These are phyloP conservation scores for Thera britannica DNA, from an alignment of 2,888 invertebrate species.

Conservation along the genomic window DNA sequence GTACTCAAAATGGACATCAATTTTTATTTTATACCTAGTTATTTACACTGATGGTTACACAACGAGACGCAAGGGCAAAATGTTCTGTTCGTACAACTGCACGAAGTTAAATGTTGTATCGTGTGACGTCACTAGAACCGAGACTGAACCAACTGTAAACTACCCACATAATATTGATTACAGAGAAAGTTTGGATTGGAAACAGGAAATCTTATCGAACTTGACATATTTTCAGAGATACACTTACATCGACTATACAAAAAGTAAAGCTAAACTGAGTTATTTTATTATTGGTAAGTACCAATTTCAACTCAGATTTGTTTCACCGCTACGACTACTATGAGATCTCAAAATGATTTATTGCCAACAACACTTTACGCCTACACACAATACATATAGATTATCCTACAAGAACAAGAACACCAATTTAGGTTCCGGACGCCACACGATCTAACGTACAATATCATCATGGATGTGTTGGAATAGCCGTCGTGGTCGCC, in stretches of 20 bases:
- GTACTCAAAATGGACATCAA: constrained; percentile 31
- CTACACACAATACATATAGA: constrained; percentile 23
- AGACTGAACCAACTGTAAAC: constrained; percentile 15
- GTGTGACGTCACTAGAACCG: constrained; percentile 29
- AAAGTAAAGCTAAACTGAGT: constrained; percentile 17
- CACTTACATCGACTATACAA: constrained; percentile 6
- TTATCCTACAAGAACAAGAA: constrained; percentile 22
- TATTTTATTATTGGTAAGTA: not conserved
- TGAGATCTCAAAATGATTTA: constrained; percentile 28
- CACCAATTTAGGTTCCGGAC: constrained; percentile 25
- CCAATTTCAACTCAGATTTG: constrained; percentile 12
- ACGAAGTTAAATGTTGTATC: constrained; percentile 20
- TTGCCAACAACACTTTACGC: constrained; percentile 31
- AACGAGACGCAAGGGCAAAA: constrained; percentile 26
- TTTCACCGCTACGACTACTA: constrained; percentile 28
- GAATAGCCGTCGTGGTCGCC: constrained; percentile 66
- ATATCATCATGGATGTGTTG: constrained; percentile 40
- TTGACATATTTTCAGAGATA: constrained; percentile 2
- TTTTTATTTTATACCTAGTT: constrained; percentile 25
- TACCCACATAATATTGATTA: not conserved
- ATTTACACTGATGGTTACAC: constrained; percentile 42
- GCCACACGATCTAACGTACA: constrained; percentile 20
- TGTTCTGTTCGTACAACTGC: constrained; percentile 24
- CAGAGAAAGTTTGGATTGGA: not conserved
- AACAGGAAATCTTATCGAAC: constrained; percentile 9